These are phyloP conservation scores for Ataeniobius toweri DNA, from an alignment of 2,797 vertebrate species.

Conservation along the genomic window DNA sequence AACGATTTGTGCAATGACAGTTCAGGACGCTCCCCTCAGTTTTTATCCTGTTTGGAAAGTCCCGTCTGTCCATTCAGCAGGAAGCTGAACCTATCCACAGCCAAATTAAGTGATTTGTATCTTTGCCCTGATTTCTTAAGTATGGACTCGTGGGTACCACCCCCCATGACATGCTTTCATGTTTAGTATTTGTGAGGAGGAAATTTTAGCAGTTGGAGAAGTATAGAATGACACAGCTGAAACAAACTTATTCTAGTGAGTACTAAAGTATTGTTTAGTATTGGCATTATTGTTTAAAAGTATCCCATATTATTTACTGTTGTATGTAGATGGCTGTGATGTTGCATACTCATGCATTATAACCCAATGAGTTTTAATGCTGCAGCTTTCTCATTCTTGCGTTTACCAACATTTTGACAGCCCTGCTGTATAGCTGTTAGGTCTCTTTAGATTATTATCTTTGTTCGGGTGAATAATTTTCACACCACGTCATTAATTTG, in stretches of 20 bases:
- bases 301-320: background rate
- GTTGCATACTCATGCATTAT: too few species aligned
- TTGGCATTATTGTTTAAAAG: too few species aligned
- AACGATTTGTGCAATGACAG: slow-evolving; percentile 36
- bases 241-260: background rate
- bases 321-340: too few species aligned
- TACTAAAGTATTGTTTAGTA: too few species aligned
- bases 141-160: slow-evolving; percentile 26
- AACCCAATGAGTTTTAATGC: too few species aligned
- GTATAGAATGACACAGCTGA: background rate
- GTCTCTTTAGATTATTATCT: background rate
- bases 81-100: slow-evolving; percentile 56
- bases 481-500: background rate
- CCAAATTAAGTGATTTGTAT: slow-evolving; percentile 59
- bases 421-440: background rate
- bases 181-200: slow-evolving; percentile 52
- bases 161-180: slow-evolving; percentile 26
- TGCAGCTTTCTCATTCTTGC: background rate
- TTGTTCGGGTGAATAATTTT: background rate
- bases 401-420: background rate
- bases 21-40: slow-evolving; percentile 43
- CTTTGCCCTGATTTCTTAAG: slow-evolving; percentile 40
- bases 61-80: slow-evolving; percentile 58
- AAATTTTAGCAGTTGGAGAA: background rate
- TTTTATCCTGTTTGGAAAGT: slow-evolving; percentile 55